A percentile compares a stretch with the other conserved stretches of the same genome.
phyloP scores from a whole-genome alignment of 2,888 invertebrate species.

The Eupeodes luniger region DNA sequence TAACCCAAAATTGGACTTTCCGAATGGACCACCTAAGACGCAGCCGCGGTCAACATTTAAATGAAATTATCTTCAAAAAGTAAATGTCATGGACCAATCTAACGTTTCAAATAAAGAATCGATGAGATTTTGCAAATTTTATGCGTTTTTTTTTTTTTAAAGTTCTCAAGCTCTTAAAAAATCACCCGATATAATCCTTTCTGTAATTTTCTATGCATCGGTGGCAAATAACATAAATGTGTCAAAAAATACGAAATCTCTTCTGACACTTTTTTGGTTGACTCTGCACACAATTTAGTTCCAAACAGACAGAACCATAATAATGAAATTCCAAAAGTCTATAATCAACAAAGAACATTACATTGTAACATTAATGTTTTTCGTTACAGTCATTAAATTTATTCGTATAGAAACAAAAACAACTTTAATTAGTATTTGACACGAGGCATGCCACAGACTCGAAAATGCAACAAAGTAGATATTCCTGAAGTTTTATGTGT shows the following conservation, averaged over 20 bases:
- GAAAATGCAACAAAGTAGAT: constrained; percentile 8
- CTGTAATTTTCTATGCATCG: too few relatives aligned
- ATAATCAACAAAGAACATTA: neutral
- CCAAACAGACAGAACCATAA: neutral
- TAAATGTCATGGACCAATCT: too few relatives aligned
- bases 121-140: too few relatives aligned
- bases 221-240: neutral
- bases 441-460: constrained; percentile 2
- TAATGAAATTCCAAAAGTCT: neutral
- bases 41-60: too few relatives aligned
- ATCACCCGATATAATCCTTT: too few relatives aligned
- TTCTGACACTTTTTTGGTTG: neutral
- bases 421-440: constrained; percentile 25
- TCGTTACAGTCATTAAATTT: constrained; percentile 15
- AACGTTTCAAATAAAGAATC: too few relatives aligned
- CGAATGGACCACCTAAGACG: too few relatives aligned
- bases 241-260: neutral
- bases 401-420: neutral
- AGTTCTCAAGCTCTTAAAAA: too few relatives aligned
- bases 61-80: too few relatives aligned
- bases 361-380: constrained; percentile 8
- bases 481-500: constrained; percentile 10
- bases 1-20: too few relatives aligned
- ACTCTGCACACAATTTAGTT: neutral
- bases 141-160: too few relatives aligned